Percentiles rank a stretch among this genome's conserved stretches.
Conservation (phyloP, 2,888 invertebrate species). For the Acrobasis suavella region DNA sequence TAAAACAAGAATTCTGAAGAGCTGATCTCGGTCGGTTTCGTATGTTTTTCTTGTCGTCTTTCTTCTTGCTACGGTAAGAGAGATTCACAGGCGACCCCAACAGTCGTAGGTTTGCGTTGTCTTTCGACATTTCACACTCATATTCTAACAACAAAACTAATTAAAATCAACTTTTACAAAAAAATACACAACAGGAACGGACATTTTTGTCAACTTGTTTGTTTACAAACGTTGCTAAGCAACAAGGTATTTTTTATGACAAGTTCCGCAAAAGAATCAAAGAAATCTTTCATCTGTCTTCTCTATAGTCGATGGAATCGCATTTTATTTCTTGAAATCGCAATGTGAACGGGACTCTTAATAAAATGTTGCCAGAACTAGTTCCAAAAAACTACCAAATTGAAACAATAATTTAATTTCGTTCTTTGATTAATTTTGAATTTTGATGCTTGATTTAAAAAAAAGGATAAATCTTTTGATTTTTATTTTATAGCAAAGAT, state of each 20-base stretch:
- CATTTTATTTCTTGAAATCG: background rate
- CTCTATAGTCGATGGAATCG: background rate
- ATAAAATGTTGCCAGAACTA: background rate
- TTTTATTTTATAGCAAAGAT: too few relatives aligned
- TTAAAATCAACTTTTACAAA: background rate
- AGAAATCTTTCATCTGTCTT: background rate
- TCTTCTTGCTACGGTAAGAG: constrained; percentile 68
- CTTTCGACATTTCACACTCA: constrained; percentile 70
- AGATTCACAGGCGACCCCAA: constrained; percentile 75
- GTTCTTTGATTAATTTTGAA: too few relatives aligned
- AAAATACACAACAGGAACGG: background rate
- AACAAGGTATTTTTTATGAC: constrained; percentile 35
- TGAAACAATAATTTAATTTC: background rate
- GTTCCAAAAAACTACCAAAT: background rate
- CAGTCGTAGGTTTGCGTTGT: constrained; percentile 68
- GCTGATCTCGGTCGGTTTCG: constrained; percentile 71
- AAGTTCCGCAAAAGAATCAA: background rate
- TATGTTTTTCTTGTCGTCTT: constrained; percentile 65
- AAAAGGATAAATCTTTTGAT: too few relatives aligned
- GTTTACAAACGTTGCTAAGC: constrained; percentile 50
- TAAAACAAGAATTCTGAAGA: constrained; percentile 62
- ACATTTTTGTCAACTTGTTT: constrained; percentile 43
- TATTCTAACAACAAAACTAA: constrained; percentile 8
- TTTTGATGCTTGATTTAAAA: too few relatives aligned
- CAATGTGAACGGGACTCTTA: background rate